Conservation (phyloP, 2,113 vertebrate species). For the Phyllopteryx taeniolatus region DNA sequence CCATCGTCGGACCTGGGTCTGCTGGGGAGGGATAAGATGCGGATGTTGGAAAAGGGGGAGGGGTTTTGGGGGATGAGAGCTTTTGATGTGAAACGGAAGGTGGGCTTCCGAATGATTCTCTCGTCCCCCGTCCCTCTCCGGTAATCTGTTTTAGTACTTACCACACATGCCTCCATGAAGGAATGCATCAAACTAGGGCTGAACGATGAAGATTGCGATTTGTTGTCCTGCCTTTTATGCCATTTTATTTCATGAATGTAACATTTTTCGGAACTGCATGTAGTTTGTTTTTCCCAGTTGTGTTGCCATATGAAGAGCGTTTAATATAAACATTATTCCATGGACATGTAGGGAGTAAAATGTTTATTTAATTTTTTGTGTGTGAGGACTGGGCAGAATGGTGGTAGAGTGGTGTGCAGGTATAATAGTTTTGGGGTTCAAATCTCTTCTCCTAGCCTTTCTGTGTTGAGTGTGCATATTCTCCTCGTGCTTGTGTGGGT, state of each 20-base stretch:
- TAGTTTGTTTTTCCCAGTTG: neutral
- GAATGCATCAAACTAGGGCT: neutral
- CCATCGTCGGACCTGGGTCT: constrained; percentile 76
- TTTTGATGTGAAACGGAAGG: constrained; percentile 17
- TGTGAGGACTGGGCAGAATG: neutral
- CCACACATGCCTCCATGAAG: constrained; percentile 7
- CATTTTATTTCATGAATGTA: neutral
- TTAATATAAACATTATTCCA: neutral
- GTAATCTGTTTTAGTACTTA: constrained; percentile 53
- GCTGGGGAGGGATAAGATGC: constrained; percentile 28
- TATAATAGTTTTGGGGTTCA: too few relatives aligned
- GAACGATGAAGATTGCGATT: neutral
- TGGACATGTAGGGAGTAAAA: neutral
- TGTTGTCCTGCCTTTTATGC: neutral
- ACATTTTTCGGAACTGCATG: neutral
- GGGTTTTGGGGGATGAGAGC: constrained; percentile 15
- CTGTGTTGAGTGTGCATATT: too few relatives aligned
- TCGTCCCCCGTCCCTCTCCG: constrained; percentile 29
- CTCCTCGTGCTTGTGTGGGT: too few relatives aligned
- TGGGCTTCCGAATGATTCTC: constrained; percentile 39
- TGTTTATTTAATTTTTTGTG: neutral
- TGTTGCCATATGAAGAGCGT: neutral
- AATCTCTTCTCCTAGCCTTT: too few relatives aligned
- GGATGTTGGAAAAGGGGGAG: constrained; percentile 30
- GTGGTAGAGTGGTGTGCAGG: neutral